Base-by-base conservation (phyloP, 2,797 vertebrate genomes). In the Sylvia borin region DNA sequence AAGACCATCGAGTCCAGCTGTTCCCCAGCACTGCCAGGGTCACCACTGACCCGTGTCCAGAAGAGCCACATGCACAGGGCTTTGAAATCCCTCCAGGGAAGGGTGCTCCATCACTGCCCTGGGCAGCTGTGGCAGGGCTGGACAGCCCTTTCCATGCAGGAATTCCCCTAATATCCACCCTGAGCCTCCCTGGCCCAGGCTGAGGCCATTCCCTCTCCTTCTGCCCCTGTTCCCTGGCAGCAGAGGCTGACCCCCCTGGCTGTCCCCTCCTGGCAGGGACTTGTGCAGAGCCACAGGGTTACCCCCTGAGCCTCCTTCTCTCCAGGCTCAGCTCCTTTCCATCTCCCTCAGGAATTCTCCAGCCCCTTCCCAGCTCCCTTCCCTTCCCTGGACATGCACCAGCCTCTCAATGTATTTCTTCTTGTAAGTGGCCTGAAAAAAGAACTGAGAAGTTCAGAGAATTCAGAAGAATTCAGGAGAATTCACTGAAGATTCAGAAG, bases 301-400 rank as follows among this genome's bases (percentile, higher is more conserved):
- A n/a, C 36, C 60, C 54, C 61, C 71, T 32, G 71, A 66, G 36
- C 71, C 53, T 51, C 57, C 50, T 78, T 5, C 64, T 0, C 57
- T 78, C 66, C 74, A 78, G 65, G 10, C 51, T 72, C 26, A 68
- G 82, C 82, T 34, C 62, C 36, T 60, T 47, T 66, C 42, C 77
- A 80, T 36, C 45, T 60, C 77, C 77, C 70, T 73, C 60, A 45
- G 47, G 25, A 3, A 47, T 45, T 45, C 42, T 73, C 20, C 67
- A 54, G 27, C 13, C 61, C 62, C 26, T 67, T 9, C 27, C 54
- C 62, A 51, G 17, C 27, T 60, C 66, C 58, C 79, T 71, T 27
- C 43, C 22, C 21, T 54, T 2, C 34, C 47, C 54, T 75, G 62
- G 18, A 34, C 54, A 8, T 0, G 0, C n/a, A 64, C 36, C 32